A percentile compares a stretch with the other conserved stretches of the same genome.
Evolutionary conservation across 2,797 vertebrate species (phyloP).

Genomic region (Rhinogobio ventralis): DNA sequence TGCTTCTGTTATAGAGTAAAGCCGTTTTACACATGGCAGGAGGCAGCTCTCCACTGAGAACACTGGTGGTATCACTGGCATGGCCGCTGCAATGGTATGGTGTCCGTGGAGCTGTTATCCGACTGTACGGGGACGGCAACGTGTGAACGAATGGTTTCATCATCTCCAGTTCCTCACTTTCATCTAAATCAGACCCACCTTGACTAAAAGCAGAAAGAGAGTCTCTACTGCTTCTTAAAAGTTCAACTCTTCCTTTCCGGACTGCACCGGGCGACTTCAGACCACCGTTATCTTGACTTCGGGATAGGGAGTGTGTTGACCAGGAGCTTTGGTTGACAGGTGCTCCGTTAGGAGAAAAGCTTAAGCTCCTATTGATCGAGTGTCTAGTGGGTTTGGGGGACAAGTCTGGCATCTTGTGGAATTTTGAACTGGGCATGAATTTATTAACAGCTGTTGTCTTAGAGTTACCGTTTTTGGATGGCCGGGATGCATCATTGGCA

Average conservation of each 20-base stretch:
- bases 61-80: slow-evolving; percentile 91
- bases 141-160: slow-evolving; percentile 70
- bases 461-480: slow-evolving; percentile 80
- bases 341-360: slow-evolving; percentile 80
- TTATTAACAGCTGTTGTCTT: slow-evolving; percentile 92
- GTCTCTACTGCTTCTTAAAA: slow-evolving; percentile 79
- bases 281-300: slow-evolving; percentile 84
- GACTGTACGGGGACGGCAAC: slow-evolving; percentile 93
- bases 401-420: slow-evolving; percentile 86
- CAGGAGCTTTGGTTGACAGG: slow-evolving; percentile 74
- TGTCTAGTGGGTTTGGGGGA: slow-evolving; percentile 87
- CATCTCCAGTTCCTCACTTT: slow-evolving; percentile 62
- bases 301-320: slow-evolving; percentile 87
- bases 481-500: slow-evolving; percentile 72
- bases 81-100: slow-evolving; percentile 89
- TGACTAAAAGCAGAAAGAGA: slow-evolving; percentile 71
- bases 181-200: slow-evolving; percentile 76
- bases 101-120: slow-evolving; percentile 87
- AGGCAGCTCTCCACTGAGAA: slow-evolving; percentile 91
- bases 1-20: slow-evolving; percentile 87
- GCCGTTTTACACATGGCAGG: slow-evolving; percentile 98
- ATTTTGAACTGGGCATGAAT: slow-evolving; percentile 87
- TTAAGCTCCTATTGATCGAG: slow-evolving; percentile 85
- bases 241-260: slow-evolving; percentile 89
- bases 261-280: slow-evolving; percentile 87